Conservation (phyloP, 1,140 invertebrate species). For the Drosophila arawakana region DNA sequence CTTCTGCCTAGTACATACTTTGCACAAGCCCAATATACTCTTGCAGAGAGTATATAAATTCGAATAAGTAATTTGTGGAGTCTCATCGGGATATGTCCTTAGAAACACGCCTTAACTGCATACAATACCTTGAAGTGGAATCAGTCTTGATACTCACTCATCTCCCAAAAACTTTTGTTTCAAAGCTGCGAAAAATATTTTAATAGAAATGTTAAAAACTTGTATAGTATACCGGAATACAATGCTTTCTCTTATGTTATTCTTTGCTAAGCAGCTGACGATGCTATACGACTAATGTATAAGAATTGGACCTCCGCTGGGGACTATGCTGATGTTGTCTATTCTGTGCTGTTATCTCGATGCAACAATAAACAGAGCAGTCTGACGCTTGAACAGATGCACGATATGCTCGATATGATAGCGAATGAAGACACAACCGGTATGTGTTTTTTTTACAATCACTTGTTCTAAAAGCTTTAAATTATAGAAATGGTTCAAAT, state of each 20-base stretch:
- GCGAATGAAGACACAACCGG: slow-evolving; percentile 86
- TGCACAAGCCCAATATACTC: no score
- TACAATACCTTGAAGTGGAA: no score
- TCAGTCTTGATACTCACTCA: no score
- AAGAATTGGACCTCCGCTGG: slow-evolving; percentile 85
- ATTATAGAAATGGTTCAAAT: no score
- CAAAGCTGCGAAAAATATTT: no score
- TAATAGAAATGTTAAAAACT: neutral
- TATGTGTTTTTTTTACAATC: slow-evolving; percentile 16
- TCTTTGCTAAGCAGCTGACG: slow-evolving; percentile 82
- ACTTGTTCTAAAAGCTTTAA: no score
- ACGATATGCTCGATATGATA: slow-evolving; percentile 89
- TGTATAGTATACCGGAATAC: slow-evolving; percentile 1
- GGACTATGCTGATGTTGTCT: slow-evolving; percentile 91
- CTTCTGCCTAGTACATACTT: no score
- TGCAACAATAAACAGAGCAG: slow-evolving; percentile 85
- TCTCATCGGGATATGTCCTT: no score
- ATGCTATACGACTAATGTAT: slow-evolving; percentile 88
- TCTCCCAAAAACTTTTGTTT: no score
- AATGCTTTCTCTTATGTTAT: neutral
- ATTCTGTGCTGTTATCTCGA: slow-evolving; percentile 88
- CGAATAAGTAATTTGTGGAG: no score
- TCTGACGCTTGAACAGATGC: slow-evolving; percentile 88
- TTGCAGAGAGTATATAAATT: no score
- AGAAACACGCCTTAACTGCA: no score